Base-by-base conservation (phyloP, 2,888 invertebrate species). In the Epirrita christyi region DNA sequence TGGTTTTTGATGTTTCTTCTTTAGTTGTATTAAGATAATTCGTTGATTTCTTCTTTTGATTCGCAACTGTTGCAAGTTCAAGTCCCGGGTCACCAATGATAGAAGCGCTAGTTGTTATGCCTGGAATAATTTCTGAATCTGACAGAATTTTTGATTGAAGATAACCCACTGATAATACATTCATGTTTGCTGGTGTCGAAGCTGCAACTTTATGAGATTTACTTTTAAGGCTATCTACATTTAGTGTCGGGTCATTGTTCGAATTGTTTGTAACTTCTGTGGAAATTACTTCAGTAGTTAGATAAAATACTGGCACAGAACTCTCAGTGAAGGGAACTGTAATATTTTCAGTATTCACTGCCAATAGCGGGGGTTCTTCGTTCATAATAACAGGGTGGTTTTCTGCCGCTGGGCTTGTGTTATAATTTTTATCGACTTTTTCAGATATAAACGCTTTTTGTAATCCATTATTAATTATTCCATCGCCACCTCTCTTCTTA, bases 151-250 rank as follows among this genome's bases (percentile, higher is more conserved):
- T 14, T 36, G 46, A 34, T n/a, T 36, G 14, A 42, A 14, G 2
- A 27, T 54, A 36, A 14, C 28, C 28, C n/a, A 28, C 41, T 36
- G 13, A 27, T 28, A 47, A 27, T 45, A 45, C 40, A n/a, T 27
- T 41, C 21, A 46, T 0, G 8, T 29, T 45, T 2, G 14, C 41
- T n/a, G 46, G 28, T 42, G 14, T 34, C 8, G 28, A 13, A 38
- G 9, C 14, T 8, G 1, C 0, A 14, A 13, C 11, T 28, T 29
- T 29, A 28, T 11, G 10, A 37, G 36, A 27, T 54, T 36, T 47
- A 21, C 6, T 7, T 37, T 11, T 41, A 4, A 13, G 13, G 27
- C n/a, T 46, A 4, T 40, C 14, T 3, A 28, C 7, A 0, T 36
- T 1, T 9, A 37, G 0, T 11, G 29, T 7, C 28, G 10, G 8